These are phyloP conservation scores for Pygmarrhopalites habei DNA, from an alignment of 1,140 invertebrate genomes.

Conservation along the genomic window DNA sequence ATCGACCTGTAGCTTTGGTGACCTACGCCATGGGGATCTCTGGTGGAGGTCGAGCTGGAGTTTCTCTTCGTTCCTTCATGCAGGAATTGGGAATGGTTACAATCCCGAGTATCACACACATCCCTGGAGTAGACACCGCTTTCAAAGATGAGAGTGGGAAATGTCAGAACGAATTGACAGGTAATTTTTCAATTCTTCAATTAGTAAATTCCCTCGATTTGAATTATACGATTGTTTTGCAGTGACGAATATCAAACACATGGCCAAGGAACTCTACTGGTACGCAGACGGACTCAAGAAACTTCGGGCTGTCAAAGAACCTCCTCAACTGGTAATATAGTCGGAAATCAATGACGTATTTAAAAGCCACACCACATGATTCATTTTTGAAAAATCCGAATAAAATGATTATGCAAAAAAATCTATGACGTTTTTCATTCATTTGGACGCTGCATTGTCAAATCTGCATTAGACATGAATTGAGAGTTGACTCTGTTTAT, in stretches of 20 bases:
- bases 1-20: slow-evolving; percentile 47
- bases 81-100: slow-evolving; percentile 47
- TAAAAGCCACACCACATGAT: too few species aligned
- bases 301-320: neutral
- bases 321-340: too few species aligned
- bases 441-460: too few species aligned
- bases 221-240: too few species aligned
- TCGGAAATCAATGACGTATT: too few species aligned
- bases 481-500: too few species aligned
- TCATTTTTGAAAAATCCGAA: too few species aligned
- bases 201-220: too few species aligned
- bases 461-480: too few species aligned
- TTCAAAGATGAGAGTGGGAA: slow-evolving; percentile 42
- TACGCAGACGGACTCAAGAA: slow-evolving; percentile 43
- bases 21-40: slow-evolving; percentile 48
- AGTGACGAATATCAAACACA: neutral
- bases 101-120: neutral
- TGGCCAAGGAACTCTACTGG: neutral
- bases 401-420: too few species aligned
- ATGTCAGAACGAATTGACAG: slow-evolving; percentile 40
- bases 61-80: slow-evolving; percentile 45
- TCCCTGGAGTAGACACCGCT: slow-evolving; percentile 39
- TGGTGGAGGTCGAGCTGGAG: slow-evolving; percentile 47
- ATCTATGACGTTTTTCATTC: too few species aligned
- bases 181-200: too few species aligned